Evolutionary conservation across 2,113 vertebrate genomes (phyloP), one percentile per base, ranked within the genome.

Genomic region (Phyllopteryx taeniolatus): DNA sequence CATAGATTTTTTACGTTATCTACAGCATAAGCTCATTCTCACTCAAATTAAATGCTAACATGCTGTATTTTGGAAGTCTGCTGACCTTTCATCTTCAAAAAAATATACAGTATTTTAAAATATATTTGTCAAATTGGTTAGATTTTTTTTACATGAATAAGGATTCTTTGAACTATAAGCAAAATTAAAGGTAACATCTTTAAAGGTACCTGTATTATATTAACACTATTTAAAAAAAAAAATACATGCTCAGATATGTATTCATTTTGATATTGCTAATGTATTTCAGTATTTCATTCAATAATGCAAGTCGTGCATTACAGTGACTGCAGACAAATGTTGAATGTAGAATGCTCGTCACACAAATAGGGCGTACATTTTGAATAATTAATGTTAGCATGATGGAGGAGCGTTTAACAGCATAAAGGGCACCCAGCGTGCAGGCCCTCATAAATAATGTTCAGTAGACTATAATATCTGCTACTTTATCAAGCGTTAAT

Each of bases 341-440:
- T 78, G 68, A 54, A 27, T 27, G 27, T n/a, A 22, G 60, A 27
- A 62, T 46, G 12, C 2, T 12, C 46, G 20, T 14, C 27, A 67
- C 49, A 76, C 66, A 73, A 68, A 73, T 65, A 79, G 42, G 9
- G 5, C 42, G n/a, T 61, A 22, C 22, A 78, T 54, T 33, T 57
- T 63, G 35, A 56, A 76, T 87, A 85, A 83, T 71, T 82, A 57
- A 47, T 62, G 53, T 47, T 79, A 61, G 71, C 73, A 61, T 65
- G 62, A 8, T 72, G 69, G 63, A 76, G 22, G 69, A 77, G 67
- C 42, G 61, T 59, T 69, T 60, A 65, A 66, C 64, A 71, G 56
- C 35, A 61, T 67, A 68, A 78, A 76, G 79, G 63, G 31, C 49
- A 12, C 8, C 9, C 46, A 31, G 67, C 77, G 67, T 67, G 70